Percentiles rank a stretch among this genome's conserved stretches.
Evolutionary conservation across 2,113 vertebrate species (phyloP).

Genomic region (Mastomys coucha): DNA sequence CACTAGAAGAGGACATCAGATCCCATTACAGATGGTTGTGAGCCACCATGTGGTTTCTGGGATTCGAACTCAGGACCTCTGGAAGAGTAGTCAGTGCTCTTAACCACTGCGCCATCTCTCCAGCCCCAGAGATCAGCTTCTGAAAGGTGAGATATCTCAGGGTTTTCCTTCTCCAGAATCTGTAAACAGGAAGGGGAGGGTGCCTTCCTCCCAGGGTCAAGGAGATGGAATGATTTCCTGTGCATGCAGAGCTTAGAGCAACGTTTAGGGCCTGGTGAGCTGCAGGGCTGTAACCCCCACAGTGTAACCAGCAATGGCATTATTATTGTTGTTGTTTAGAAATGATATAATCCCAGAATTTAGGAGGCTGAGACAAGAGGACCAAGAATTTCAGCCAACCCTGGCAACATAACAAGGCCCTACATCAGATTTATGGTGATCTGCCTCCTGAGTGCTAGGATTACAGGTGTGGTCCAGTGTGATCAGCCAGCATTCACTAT

Average conservation of each 20-base stretch:
- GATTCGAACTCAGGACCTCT: no score
- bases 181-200: background rate
- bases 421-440: background rate
- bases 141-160: background rate
- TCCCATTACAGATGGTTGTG: no score
- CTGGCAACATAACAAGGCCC: background rate
- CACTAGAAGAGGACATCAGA: no score
- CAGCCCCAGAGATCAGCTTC: background rate
- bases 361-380: background rate
- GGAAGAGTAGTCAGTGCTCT: no score
- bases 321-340: background rate
- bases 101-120: no score
- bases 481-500: background rate
- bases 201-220: background rate
- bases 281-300: no score
- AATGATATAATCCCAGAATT: background rate
- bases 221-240: background rate
- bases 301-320: no score
- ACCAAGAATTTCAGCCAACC: background rate
- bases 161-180: background rate
- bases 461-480: background rate
- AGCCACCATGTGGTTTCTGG: no score
- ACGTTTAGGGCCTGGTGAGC: background rate
- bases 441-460: background rate
- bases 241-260: background rate